These are phyloP conservation scores for Drosophila greeni DNA, from an alignment of 2,888 invertebrate species.

Conservation along the genomic window DNA sequence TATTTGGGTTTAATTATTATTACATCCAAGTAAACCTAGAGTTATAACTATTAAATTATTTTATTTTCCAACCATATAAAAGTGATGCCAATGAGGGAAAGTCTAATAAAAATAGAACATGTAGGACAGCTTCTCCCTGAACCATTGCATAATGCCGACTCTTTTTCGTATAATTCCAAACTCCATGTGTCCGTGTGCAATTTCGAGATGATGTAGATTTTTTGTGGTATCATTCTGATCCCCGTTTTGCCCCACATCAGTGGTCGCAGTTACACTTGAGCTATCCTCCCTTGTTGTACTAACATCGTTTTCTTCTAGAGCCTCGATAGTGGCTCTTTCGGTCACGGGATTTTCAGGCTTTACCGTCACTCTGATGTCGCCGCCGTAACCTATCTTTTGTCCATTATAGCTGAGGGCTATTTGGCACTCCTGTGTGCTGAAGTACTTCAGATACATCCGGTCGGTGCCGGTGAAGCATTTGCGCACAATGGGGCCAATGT, in stretches of 20 bases:
- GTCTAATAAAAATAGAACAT: conserved; percentile 45
- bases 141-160: conserved; percentile 43
- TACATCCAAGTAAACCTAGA: neutral
- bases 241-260: neutral
- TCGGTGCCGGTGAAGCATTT: conserved; percentile 28
- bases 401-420: conserved; percentile 53
- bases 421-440: conserved; percentile 31
- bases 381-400: conserved; percentile 57
- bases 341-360: conserved; percentile 34
- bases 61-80: conserved; percentile 3
- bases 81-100: neutral
- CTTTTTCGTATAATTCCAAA: neutral
- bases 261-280: neutral
- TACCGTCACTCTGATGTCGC: conserved; percentile 50
- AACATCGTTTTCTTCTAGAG: neutral
- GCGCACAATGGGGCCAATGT: conserved; percentile 49
- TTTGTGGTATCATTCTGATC: neutral
- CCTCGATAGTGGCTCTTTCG: neutral
- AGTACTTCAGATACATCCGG: conserved; percentile 51
- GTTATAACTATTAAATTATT: neutral
- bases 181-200: neutral
- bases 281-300: neutral
- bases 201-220: neutral
- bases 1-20: neutral
- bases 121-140: conserved; percentile 48